Percentiles rank a stretch among this genome's conserved stretches.
Conservation (phyloP, 2,888 invertebrate species). For the Phyllotreta striolata region DNA sequence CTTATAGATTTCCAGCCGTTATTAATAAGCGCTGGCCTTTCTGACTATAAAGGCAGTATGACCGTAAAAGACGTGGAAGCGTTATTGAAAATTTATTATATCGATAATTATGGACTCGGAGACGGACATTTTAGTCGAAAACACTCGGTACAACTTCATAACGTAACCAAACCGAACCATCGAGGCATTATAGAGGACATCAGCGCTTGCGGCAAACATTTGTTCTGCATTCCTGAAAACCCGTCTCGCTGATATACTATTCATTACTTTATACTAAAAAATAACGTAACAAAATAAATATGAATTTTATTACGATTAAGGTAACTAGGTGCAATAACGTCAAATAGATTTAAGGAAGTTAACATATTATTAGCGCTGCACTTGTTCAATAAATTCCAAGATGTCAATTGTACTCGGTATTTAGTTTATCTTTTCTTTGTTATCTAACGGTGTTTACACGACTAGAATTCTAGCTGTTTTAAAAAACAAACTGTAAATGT, state of each 20-base stretch:
- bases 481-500: no score
- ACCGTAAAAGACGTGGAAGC: slow-evolving; percentile 12
- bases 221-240: slow-evolving; percentile 40
- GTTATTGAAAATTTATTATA: slow-evolving; percentile 26
- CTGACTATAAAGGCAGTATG: slow-evolving; percentile 1
- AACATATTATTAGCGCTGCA: slow-evolving; percentile 12
- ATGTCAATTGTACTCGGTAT: slow-evolving; percentile 10
- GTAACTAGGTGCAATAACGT: slow-evolving; percentile 19
- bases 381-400: not conserved
- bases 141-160: slow-evolving; percentile 24
- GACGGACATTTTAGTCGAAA: slow-evolving; percentile 21
- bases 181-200: slow-evolving; percentile 35
- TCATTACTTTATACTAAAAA: slow-evolving; percentile 28
- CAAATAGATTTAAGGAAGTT: slow-evolving; percentile 16
- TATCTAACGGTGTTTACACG: slow-evolving; percentile 19
- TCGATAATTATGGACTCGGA: slow-evolving; percentile 26
- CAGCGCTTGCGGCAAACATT: slow-evolving; percentile 29
- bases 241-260: slow-evolving; percentile 35
- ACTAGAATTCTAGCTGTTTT: no score
- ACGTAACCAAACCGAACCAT: slow-evolving; percentile 16
- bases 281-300: slow-evolving; percentile 32
- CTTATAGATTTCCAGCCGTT: no score
- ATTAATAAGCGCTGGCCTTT: slow-evolving; percentile 1
- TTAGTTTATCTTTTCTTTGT: slow-evolving; percentile 11
- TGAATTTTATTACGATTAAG: slow-evolving; percentile 11